A percentile compares a stretch with the other conserved stretches of the same genome.
Conservation (phyloP, 1,140 invertebrate genomes). For the Macrostomum lignano region DNA sequence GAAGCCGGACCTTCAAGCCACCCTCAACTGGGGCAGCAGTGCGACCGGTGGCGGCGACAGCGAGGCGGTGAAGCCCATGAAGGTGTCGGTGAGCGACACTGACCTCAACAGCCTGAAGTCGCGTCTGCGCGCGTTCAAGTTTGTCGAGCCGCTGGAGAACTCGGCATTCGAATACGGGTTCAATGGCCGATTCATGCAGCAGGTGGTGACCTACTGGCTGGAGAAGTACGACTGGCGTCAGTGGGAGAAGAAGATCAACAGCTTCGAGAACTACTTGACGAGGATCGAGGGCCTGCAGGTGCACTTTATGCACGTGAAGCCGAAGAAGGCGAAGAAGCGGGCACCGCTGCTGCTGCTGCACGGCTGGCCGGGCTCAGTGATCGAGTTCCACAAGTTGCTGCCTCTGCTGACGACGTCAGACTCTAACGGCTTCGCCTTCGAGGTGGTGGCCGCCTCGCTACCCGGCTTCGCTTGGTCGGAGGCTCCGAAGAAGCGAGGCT, state of each 20-base stretch:
- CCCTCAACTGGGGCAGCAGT: neutral
- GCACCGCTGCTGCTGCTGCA: constrained; percentile 46
- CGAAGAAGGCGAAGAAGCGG: constrained; percentile 13
- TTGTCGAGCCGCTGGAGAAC: constrained; percentile 1
- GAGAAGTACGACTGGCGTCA: constrained; percentile 43
- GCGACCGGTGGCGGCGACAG: neutral
- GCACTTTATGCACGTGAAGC: constrained; percentile 32
- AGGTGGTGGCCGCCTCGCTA: constrained; percentile 46
- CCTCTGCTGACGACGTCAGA: constrained; percentile 34
- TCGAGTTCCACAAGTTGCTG: constrained; percentile 53
- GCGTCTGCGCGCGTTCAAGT: too few relatives aligned
- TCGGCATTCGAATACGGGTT: constrained; percentile 7
- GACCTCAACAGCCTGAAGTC: too few relatives aligned
- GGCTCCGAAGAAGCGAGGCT: constrained; percentile 30
- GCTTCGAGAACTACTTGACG: constrained; percentile 40
- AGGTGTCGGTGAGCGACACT: too few relatives aligned
- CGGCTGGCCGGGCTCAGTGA: constrained; percentile 61
- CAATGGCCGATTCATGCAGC: constrained; percentile 5
- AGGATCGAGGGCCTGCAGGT: constrained; percentile 40
- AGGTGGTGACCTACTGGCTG: constrained; percentile 43
- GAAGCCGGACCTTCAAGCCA: neutral
- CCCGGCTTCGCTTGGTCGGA: constrained; percentile 59
- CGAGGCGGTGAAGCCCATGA: too few relatives aligned
- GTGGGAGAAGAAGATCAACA: constrained; percentile 38
- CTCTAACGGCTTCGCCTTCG: constrained; percentile 32